phyloP scores from a whole-genome alignment of 2,797 vertebrate genomes.

The Jordanella pulchra region DNA sequence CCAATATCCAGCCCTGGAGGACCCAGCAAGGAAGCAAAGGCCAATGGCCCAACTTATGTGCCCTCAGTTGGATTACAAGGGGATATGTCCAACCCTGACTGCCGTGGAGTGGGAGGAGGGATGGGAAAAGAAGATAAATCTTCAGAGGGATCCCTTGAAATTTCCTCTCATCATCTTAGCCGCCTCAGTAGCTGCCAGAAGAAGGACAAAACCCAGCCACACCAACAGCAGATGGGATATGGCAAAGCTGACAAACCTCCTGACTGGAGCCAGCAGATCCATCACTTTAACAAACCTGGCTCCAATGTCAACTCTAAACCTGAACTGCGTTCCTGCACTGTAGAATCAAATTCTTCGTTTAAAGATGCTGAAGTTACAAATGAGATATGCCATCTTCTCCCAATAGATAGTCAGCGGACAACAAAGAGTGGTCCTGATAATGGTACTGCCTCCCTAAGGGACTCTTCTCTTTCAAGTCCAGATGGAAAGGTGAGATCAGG shows the following conservation, averaged over 20 bases:
- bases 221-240: slow-evolving; percentile 84
- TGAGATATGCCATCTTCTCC: slow-evolving; percentile 79
- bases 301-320: slow-evolving; percentile 55
- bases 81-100: slow-evolving; percentile 81
- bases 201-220: slow-evolving; percentile 72
- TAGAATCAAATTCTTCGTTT: slow-evolving; percentile 77
- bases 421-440: slow-evolving; percentile 80
- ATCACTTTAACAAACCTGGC: slow-evolving; percentile 66
- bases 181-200: slow-evolving; percentile 76
- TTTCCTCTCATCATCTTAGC: slow-evolving; percentile 56
- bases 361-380: slow-evolving; percentile 75
- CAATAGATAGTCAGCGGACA: slow-evolving; percentile 66
- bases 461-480: slow-evolving; percentile 71
- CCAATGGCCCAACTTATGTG: slow-evolving; percentile 88
- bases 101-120: slow-evolving; percentile 78
- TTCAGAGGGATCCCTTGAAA: slow-evolving; percentile 60
- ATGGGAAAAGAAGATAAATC: slow-evolving; percentile 78
- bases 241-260: slow-evolving; percentile 85
- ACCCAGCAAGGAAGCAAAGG: slow-evolving; percentile 82
- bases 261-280: slow-evolving; percentile 80
- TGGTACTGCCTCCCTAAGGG: slow-evolving; percentile 81
- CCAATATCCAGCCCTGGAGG: slow-evolving; percentile 66
- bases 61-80: slow-evolving; percentile 88
- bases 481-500: slow-evolving; percentile 57
- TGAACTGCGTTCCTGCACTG: slow-evolving; percentile 81